Percentiles rank a stretch among this genome's conserved stretches.
phyloP scores from a whole-genome alignment of 2,888 invertebrate genomes.

The Ceriagrion tenellum region DNA sequence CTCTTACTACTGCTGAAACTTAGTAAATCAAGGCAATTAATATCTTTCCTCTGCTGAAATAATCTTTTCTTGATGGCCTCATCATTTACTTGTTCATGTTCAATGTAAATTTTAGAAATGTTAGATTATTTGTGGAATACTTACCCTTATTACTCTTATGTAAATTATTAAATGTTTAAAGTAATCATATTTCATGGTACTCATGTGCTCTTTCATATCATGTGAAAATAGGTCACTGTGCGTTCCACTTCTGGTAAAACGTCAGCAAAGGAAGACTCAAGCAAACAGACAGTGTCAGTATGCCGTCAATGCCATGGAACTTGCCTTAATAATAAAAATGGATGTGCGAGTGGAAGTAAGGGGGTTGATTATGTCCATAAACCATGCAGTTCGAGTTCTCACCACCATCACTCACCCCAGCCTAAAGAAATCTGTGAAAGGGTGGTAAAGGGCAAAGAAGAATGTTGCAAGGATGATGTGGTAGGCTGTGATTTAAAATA shows the following conservation, averaged over 20 bases:
- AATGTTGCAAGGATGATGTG: constrained; percentile 18
- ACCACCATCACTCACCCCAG: constrained; percentile 42
- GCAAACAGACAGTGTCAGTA: constrained; percentile 84
- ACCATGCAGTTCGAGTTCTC: constrained; percentile 60
- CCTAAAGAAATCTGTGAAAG: constrained; percentile 54
- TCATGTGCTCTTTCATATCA: not conserved
- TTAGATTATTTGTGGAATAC: not conserved
- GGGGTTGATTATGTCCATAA: constrained; percentile 54
- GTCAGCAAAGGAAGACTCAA: constrained; percentile 62
- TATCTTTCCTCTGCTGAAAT: not conserved
- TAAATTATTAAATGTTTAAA: not conserved
- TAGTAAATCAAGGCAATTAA: not conserved
- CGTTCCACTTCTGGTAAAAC: constrained; percentile 87
- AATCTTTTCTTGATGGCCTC: no score
- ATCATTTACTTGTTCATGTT: no score
- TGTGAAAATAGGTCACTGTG: constrained; percentile 74
- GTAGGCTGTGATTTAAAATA: constrained; percentile 40
- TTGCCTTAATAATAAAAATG: constrained; percentile 80
- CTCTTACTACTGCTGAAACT: not conserved
- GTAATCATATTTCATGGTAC: not conserved
- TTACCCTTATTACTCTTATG: no score
- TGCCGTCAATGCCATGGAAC: constrained; percentile 90
- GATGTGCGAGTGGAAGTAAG: constrained; percentile 35
- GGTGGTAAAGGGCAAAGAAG: constrained; percentile 43
- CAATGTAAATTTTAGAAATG: not conserved